Percentiles rank a stretch among this genome's conserved stretches.
phyloP scores from a whole-genome alignment of 2,113 vertebrate species.

The Stictonetta naevosa region DNA sequence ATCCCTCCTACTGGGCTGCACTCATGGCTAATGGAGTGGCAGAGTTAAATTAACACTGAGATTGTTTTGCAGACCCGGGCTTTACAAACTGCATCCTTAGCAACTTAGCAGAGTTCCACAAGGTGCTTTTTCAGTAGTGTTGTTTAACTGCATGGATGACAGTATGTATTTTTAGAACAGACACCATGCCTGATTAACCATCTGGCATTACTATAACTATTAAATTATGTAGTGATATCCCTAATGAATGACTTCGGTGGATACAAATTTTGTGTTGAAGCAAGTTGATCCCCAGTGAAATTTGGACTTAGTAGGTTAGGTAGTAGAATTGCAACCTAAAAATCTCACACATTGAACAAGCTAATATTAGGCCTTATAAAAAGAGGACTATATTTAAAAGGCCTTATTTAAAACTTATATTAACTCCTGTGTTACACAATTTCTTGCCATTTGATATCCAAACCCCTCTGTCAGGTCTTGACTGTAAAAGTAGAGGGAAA shows the following conservation, averaged over 20 bases:
- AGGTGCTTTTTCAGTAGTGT: neutral
- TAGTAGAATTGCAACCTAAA: neutral
- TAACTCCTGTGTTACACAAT: neutral
- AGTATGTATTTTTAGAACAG: neutral
- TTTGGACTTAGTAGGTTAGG: neutral
- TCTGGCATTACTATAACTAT: neutral
- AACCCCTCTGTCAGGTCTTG: neutral
- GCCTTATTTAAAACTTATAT: neutral
- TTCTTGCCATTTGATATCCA: neutral
- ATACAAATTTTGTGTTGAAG: neutral
- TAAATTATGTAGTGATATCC: neutral
- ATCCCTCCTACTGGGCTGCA: neutral
- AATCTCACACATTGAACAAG: neutral
- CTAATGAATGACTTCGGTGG: neutral
- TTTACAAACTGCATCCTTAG: neutral
- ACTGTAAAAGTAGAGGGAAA: neutral
- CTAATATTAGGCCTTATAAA: neutral
- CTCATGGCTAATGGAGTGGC: neutral
- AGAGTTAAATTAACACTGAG: neutral
- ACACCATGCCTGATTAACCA: neutral
- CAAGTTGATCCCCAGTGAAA: neutral
- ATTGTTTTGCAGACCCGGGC: neutral
- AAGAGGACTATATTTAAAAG: rapidly evolving
- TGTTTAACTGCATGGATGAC: neutral
- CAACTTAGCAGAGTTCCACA: neutral